Conservation (phyloP, 2,888 invertebrate genomes). For the Agriopis marginaria region DNA sequence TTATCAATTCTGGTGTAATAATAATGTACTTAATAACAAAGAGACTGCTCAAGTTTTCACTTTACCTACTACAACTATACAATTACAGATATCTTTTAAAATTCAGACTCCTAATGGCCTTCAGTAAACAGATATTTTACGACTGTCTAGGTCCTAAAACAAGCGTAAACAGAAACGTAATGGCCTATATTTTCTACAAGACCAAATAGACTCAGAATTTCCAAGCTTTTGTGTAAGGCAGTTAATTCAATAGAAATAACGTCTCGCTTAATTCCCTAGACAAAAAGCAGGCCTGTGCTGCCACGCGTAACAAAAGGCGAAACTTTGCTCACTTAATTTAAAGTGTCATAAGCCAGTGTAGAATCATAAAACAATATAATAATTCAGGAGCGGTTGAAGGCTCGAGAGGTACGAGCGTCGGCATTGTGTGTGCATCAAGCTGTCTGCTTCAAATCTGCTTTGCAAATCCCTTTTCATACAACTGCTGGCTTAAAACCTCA, state of each 20-base stretch:
- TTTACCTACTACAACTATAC: not conserved
- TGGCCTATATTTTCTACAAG: not conserved
- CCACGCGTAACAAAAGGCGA: conserved; percentile 57
- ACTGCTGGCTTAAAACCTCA: conserved; percentile 81
- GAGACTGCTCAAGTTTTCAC: too few species aligned
- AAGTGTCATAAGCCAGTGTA: conserved; percentile 71
- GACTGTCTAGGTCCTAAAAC: conserved; percentile 8
- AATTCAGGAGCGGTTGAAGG: conserved; percentile 60
- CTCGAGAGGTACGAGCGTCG: conserved; percentile 64
- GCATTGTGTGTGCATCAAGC: conserved; percentile 67
- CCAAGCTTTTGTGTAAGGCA: conserved; percentile 20
- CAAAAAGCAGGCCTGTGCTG: conserved; percentile 46
- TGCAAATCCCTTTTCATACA: conserved; percentile 76
- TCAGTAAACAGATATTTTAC: conserved; percentile 9
- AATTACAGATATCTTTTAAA: not conserved
- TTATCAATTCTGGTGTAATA: too few species aligned
- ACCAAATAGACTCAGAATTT: conserved; percentile 12
- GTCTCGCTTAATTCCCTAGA: conserved; percentile 36
- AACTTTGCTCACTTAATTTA: conserved; percentile 70
- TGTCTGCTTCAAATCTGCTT: conserved; percentile 78
- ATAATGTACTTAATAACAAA: too few species aligned
- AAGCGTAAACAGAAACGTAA: not conserved
- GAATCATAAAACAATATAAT: conserved; percentile 78
- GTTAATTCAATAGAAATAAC: conserved; percentile 31
- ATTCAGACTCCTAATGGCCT: not conserved